A percentile compares a stretch with the other conserved stretches of the same genome.
Evolutionary conservation across 2,113 vertebrate genomes (phyloP).

Genomic region (Elgaria multicarinata): DNA sequence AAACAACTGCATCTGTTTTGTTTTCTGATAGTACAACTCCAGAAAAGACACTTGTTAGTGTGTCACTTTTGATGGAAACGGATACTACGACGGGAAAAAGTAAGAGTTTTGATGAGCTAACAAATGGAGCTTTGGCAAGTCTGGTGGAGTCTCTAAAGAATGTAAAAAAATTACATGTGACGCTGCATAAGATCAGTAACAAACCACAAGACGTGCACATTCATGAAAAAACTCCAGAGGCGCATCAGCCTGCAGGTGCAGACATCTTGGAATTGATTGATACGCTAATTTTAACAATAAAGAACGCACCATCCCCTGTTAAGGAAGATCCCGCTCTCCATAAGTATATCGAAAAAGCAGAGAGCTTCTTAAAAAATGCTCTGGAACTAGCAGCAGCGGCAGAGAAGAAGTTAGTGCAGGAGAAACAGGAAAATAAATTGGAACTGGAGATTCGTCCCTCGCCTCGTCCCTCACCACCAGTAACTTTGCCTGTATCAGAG

Average conservation of each 20-base stretch:
- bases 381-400: constrained; percentile 27
- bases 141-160: constrained; percentile 1
- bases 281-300: background rate
- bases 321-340: constrained; percentile 5
- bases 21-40: background rate
- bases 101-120: background rate
- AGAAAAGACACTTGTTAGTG: background rate
- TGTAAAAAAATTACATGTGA: background rate
- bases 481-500: background rate
- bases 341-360: background rate
- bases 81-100: background rate
- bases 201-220: background rate
- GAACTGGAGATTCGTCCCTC: background rate
- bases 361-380: constrained; percentile 29
- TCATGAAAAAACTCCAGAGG: background rate
- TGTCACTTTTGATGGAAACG: background rate
- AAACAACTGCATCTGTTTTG: constrained; percentile 37
- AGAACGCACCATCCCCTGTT: background rate
- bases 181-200: rapidly evolving
- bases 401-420: constrained; percentile 18
- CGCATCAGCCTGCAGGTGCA: background rate
- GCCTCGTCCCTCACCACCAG: background rate
- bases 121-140: constrained; percentile 7
- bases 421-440: constrained; percentile 13
- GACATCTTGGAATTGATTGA: constrained; percentile 33